phyloP scores from a whole-genome alignment of 2,797 vertebrate genomes.

The Gymnocypris eckloni region DNA sequence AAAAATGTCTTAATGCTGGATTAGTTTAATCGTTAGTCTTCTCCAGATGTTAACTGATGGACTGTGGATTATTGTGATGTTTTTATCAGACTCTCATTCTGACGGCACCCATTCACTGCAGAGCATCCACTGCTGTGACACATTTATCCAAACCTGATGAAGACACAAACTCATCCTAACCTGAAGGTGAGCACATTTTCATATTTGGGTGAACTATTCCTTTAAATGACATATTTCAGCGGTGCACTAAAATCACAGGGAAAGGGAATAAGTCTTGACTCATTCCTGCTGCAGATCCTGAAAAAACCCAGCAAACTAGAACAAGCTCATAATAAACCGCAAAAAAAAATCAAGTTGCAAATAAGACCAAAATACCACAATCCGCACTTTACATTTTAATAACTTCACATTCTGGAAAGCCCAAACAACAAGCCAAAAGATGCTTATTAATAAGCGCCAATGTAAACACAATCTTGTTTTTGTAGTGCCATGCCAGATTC shows the following conservation, averaged over 20 bases:
- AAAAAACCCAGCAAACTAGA: neutral
- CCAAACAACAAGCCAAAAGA: neutral
- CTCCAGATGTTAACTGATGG: neutral
- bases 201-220: neutral
- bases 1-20: no score
- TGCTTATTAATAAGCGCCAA: neutral
- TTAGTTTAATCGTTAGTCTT: neutral
- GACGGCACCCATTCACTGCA: neutral
- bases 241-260: neutral
- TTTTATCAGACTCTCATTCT: neutral
- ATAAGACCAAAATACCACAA: neutral
- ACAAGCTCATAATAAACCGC: neutral
- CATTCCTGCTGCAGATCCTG: neutral
- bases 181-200: neutral
- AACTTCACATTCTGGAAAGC: neutral
- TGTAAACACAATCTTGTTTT: neutral
- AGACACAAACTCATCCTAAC: neutral
- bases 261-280: neutral
- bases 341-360: neutral
- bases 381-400: neutral
- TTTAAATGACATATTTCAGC: neutral
- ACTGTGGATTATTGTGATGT: neutral
- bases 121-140: neutral
- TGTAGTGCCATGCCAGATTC: neutral
- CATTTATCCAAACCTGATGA: neutral